Evolutionary conservation across 2,113 vertebrate genomes (phyloP), one percentile per base, ranked within the genome.

Genomic region (Platysternon megacephalum): DNA sequence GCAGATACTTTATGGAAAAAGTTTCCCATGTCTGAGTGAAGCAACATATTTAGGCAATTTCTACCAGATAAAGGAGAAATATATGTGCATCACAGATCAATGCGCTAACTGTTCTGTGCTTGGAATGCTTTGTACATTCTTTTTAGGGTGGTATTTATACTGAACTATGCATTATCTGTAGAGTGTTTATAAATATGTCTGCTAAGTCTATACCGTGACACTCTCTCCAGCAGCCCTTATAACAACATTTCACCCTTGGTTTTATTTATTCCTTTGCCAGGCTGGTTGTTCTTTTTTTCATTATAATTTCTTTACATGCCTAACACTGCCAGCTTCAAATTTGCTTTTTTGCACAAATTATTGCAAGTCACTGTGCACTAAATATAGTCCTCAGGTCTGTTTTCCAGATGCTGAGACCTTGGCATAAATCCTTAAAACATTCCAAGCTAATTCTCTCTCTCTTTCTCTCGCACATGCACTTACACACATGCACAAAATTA

Each of bases 301-400:
- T 96, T 97, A 65, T 92, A 98, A 97, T 94, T 97, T 93, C 96
- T 96, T 97, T 96, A 95, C 96, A 97, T 93, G 89, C 92, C 52
- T 11, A 92, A 94, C 4, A 76, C 86, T 35, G 89, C 94, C 96
- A 97, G 94, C 90, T 97, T 96, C 90, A 95, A 72, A 96, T 98
- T 96, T 84, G 22, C 80, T 65, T 46, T 53, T 87, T 87, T 82
- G 12, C 48, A 90, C 93, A 96, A 95, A 98, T 98, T 98, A 97
- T 98, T 98, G 98, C 98, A 98, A 98, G 98, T 98, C 98, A 98
- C 97, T 98, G 97, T 98, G 95, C 83, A 97, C 98, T 98, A 98
- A 98, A 98, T 98, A 98, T 98, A 98, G 98, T 94, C 94, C 90
- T 96, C 68, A 85, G n/a, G 98, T 98, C 98, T 98, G 97, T 94